phyloP scores from a whole-genome alignment of 2,888 invertebrate species.

The Lepidonotus clava region DNA sequence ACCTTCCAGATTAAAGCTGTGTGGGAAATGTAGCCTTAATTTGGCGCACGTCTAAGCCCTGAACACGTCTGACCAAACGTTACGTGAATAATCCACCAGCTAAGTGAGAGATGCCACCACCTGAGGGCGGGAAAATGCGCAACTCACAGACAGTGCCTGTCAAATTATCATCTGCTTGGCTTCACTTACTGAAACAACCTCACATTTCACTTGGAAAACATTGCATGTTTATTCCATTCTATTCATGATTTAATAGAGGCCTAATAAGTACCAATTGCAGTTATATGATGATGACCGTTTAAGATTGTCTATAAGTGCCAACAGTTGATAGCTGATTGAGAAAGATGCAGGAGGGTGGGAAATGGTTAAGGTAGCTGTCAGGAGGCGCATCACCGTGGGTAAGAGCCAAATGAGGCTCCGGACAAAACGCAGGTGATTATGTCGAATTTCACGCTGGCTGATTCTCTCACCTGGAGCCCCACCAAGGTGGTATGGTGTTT shows the following conservation, averaged over 20 bases:
- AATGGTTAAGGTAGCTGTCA: too few relatives aligned
- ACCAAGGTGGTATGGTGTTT: conserved; percentile 14
- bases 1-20: too few relatives aligned
- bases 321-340: too few relatives aligned
- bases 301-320: too few relatives aligned
- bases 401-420: neutral
- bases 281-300: too few relatives aligned
- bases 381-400: neutral
- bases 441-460: conserved; percentile 23
- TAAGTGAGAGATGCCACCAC: conserved; percentile 39
- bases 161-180: conserved; percentile 9
- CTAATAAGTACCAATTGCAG: too few relatives aligned
- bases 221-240: too few relatives aligned
- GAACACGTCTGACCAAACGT: neutral
- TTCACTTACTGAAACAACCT: too few relatives aligned
- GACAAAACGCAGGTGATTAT: conserved; percentile 4
- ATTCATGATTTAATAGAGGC: too few relatives aligned
- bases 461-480: neutral
- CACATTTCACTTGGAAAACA: too few relatives aligned
- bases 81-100: conserved; percentile 35
- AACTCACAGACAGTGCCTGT: conserved; percentile 23
- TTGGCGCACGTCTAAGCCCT: neutral
- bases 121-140: conserved; percentile 35
- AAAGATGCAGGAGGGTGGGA: too few relatives aligned
- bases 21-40: too few relatives aligned